These are phyloP conservation scores for Semnopithecus entellus DNA, from an alignment of 2,113 vertebrate genomes.

Conservation along the genomic window DNA sequence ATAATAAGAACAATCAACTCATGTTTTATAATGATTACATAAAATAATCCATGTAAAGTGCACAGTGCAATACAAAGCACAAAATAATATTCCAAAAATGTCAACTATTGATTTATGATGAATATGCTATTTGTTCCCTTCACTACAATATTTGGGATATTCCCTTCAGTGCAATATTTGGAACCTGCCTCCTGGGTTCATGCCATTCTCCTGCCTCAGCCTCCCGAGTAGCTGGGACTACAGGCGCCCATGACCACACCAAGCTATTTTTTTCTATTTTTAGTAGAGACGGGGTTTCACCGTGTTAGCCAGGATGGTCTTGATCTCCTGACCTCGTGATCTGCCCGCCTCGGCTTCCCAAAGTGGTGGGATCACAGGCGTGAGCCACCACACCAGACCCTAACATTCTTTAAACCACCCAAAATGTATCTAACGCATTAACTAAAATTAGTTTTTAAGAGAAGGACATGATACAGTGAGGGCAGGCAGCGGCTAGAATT, in stretches of 20 bases:
- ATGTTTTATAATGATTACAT: neutral
- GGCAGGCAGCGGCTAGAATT: neutral
- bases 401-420: neutral
- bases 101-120: neutral
- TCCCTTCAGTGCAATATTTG: neutral
- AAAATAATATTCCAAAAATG: neutral
- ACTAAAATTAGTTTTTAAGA: constrained; percentile 14
- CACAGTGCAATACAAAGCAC: neutral
- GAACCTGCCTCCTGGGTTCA: neutral
- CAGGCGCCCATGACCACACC: accelerated
- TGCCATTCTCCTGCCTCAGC: no score
- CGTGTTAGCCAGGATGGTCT: no score
- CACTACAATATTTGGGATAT: neutral
- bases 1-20: neutral
- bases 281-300: no score
- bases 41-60: neutral
- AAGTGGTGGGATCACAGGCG: no score
- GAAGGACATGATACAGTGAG: neutral
- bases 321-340: no score
- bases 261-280: no score
- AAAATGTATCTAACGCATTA: neutral
- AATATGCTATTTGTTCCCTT: neutral
- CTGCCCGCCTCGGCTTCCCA: no score
- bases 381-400: accelerated
- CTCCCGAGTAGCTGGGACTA: no score